Percentiles rank a stretch among this genome's conserved stretches.
Conservation (phyloP, 2,888 invertebrate genomes). For the Tenthredo amoena region DNA sequence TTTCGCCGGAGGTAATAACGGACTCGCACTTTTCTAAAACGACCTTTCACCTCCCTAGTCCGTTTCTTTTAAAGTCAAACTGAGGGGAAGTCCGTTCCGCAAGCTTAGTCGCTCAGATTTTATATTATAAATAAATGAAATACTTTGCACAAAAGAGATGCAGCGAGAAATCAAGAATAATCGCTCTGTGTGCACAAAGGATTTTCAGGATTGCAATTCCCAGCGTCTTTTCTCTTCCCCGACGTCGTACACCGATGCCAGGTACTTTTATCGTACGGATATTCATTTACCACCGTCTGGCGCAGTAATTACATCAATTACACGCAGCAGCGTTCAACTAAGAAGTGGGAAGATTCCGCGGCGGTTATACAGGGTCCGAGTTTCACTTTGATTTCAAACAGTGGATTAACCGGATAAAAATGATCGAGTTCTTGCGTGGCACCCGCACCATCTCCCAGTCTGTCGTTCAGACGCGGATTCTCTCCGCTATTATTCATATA, state of each 20-base stretch:
- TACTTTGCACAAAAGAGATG: background rate
- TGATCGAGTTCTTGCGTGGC: background rate
- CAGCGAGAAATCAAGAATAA: background rate
- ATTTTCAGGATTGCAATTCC: background rate
- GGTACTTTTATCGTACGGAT: background rate
- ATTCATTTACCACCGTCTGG: conserved; percentile 32
- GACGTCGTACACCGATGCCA: background rate
- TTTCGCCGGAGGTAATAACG: background rate
- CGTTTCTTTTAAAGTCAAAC: background rate
- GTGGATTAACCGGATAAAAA: conserved; percentile 64
- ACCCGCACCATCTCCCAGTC: background rate
- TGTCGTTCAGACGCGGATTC: background rate
- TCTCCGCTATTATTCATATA: background rate
- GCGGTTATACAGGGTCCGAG: conserved; percentile 51
- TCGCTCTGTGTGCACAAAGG: background rate
- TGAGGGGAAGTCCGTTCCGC: background rate
- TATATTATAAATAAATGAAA: background rate
- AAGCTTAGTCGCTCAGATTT: background rate
- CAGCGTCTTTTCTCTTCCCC: conserved; percentile 7
- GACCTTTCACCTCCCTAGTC: background rate
- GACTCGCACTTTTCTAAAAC: background rate
- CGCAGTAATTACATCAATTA: conserved; percentile 68
- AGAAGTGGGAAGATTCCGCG: background rate
- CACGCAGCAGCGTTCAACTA: conserved; percentile 22
- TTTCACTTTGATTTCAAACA: conserved; percentile 65